Conservation (phyloP, 2,888 invertebrate genomes). For the Rambutsinella grinnellia region DNA sequence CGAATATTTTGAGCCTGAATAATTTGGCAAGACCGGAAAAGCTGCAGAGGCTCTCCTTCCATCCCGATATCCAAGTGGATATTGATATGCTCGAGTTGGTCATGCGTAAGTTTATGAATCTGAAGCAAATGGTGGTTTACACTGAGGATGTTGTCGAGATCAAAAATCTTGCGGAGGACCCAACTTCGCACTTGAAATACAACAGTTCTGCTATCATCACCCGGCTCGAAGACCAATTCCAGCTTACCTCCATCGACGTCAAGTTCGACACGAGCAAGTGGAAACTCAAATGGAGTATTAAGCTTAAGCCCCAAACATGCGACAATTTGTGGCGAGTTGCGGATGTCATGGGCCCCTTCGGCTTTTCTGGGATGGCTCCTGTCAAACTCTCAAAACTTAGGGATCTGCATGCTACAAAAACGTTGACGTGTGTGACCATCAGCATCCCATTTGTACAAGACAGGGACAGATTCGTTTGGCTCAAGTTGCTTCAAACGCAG, state of each 20-base stretch:
- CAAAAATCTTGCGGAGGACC: constrained; percentile 16
- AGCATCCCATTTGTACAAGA: constrained; percentile 48
- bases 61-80: constrained; percentile 29
- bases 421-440: constrained; percentile 23
- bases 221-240: constrained; percentile 36
- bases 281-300: constrained; percentile 48
- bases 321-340: constrained; percentile 32
- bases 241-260: constrained; percentile 32
- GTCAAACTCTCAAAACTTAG: constrained; percentile 1
- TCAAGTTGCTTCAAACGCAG: constrained; percentile 36
- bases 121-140: constrained; percentile 25
- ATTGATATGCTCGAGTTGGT: constrained; percentile 30
- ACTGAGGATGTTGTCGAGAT: constrained; percentile 30
- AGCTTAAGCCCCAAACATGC: constrained; percentile 28
- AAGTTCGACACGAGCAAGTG: constrained; percentile 45
- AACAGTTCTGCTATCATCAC: constrained; percentile 25
- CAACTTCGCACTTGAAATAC: background rate
- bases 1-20: constrained; percentile 20
- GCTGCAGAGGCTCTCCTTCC: constrained; percentile 30
- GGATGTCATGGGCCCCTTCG: constrained; percentile 30
- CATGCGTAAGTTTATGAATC: constrained; percentile 37
- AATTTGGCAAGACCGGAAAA: constrained; percentile 35
- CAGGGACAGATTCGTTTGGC: constrained; percentile 38
- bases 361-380: constrained; percentile 19
- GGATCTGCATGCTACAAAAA: constrained; percentile 22